Base-by-base conservation (phyloP, 2,113 vertebrate species). In the Mobula hypostoma region DNA sequence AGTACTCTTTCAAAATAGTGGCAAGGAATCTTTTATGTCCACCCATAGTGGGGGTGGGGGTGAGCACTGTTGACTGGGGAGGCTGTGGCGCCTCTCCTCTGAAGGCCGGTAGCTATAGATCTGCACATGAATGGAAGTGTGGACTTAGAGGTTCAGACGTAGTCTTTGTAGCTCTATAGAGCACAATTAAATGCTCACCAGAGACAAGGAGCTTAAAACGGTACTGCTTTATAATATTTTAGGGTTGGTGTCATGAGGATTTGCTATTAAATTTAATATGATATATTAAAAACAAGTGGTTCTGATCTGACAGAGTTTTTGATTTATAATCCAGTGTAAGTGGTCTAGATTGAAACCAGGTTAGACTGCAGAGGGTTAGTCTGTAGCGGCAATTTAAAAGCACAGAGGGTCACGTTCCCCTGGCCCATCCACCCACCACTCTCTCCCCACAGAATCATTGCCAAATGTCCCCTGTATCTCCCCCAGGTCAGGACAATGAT, bases 301-400 rank as follows among this genome's bases (percentile, higher is more conserved):
- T 66, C 61, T 63, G 61, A 88, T 66, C 24, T 24, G 58, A 63
- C 56, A 29, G 85, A 88, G 85, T 88, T 88, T 88, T 63, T 66
- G 61, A 17, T n/a, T 32, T 88, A 66, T 88, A n/a, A 88, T 88
- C 85, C 85, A 66, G 29, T 66, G 58, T 66, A 87, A 87, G 58
- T 87, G 56, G 24, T 85, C 0, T 63, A 88, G 61, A 88, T 63
- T 88, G 58, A 88, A 88, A 88, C 2, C 85, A 88, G 12, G n/a
- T 66, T 79, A 79, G n/a, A 32, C 12, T 88, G n/a, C 32, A 58
- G 29, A n/a, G 29, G 1, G 58, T 24, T 83, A 56, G 40, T 79
- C 56, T 83, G 80, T 83, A n/a, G 29, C 5, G 63, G 58, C 8
- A 27, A 66, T 90, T 66, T 58, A 7, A 36, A 32, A 21, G 11